These are phyloP conservation scores for Epinotia brunnichana DNA, from an alignment of 2,888 invertebrate genomes.

Conservation along the genomic window DNA sequence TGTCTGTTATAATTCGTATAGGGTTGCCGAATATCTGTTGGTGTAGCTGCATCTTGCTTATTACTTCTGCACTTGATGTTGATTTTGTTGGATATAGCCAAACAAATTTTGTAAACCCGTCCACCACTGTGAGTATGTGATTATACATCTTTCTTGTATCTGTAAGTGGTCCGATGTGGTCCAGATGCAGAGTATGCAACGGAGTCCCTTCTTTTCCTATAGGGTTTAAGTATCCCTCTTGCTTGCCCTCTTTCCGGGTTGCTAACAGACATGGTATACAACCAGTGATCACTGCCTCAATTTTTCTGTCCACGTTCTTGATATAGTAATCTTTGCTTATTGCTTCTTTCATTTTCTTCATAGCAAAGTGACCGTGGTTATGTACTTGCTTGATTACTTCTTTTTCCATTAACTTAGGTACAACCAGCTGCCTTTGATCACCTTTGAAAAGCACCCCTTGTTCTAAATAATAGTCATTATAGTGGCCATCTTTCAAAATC, in stretches of 20 bases:
- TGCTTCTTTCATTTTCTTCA: constrained; percentile 15
- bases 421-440: constrained; percentile 2
- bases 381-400: neutral
- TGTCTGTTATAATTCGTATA: constrained; percentile 44
- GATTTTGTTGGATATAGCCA: constrained; percentile 50
- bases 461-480: constrained; percentile 9
- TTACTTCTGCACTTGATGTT: constrained; percentile 51
- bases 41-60: constrained; percentile 51
- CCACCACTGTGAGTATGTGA: constrained; percentile 6
- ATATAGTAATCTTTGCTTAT: constrained; percentile 17
- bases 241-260: constrained; percentile 1
- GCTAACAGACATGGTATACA: constrained; percentile 22
- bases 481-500: constrained; percentile 1
- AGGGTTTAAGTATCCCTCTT: constrained; percentile 7
- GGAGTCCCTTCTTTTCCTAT: constrained; percentile 10
- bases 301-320: neutral
- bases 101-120: constrained; percentile 6
- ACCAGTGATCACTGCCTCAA: constrained; percentile 3
- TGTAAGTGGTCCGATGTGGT: constrained; percentile 9
- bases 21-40: constrained; percentile 60
- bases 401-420: constrained; percentile 11
- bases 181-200: constrained; percentile 6
- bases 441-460: constrained; percentile 6
- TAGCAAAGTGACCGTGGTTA: constrained; percentile 1
- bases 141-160: constrained; percentile 12